Percentiles rank a stretch among this genome's conserved stretches.
phyloP scores from a whole-genome alignment of 2,888 invertebrate genomes.

The Orthonychiurus folsomi region DNA sequence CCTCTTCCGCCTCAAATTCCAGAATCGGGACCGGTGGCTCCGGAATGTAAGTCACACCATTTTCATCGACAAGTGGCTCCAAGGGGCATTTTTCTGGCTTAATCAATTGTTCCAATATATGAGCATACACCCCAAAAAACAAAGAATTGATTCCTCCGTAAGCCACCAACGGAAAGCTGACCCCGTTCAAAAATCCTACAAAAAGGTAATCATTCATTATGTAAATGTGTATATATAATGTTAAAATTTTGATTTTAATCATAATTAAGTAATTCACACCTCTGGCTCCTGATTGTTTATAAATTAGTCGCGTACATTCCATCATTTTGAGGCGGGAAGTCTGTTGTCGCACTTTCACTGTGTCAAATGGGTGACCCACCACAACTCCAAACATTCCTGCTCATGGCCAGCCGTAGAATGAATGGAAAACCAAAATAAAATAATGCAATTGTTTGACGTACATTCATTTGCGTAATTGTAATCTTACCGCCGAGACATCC shows the following conservation, averaged over 20 bases:
- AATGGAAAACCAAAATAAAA: too few species aligned
- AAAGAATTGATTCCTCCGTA: slow-evolving; percentile 1
- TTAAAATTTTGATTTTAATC: background rate
- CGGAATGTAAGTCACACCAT: background rate
- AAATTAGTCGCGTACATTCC: background rate
- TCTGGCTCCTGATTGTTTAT: background rate
- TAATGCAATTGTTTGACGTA: background rate
- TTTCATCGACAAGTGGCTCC: background rate
- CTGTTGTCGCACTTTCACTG: slow-evolving; percentile 5
- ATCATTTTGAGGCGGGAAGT: background rate
- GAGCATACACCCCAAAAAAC: slow-evolving; percentile 6
- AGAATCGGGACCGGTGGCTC: background rate
- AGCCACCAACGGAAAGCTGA: background rate
- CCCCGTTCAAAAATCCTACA: slow-evolving; percentile 5
- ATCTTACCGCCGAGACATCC: background rate
- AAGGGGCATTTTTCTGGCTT: background rate
- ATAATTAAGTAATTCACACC: background rate
- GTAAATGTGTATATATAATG: background rate
- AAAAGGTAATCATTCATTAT: background rate
- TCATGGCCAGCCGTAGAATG: too few species aligned
- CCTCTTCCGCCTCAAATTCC: background rate
- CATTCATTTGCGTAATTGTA: background rate
- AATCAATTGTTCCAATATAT: background rate
- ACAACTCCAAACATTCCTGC: background rate
- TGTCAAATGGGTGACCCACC: slow-evolving; percentile 8